These are phyloP conservation scores for Papilio polytes DNA, from an alignment of 1,140 invertebrate genomes.

Conservation along the genomic window DNA sequence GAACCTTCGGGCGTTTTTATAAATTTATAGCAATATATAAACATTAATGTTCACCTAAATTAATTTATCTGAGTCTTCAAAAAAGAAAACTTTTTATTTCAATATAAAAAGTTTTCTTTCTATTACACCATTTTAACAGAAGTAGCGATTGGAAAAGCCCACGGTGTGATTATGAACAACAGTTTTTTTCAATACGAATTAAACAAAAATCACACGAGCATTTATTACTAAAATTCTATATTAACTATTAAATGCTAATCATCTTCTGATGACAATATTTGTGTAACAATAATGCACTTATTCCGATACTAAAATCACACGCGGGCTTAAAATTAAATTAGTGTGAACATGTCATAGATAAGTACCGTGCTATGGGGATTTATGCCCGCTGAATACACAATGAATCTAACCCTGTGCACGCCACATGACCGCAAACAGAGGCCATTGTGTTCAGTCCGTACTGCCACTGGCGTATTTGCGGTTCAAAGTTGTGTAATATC, in stretches of 20 bases:
- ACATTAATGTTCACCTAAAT: constrained; percentile 19
- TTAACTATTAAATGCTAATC: not conserved
- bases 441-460: not conserved
- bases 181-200: no score
- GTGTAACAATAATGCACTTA: not conserved
- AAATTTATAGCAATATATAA: constrained; percentile 33
- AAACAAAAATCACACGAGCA: not conserved
- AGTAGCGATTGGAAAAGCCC: no score
- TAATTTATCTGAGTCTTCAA: constrained; percentile 9
- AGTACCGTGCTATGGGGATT: constrained; percentile 9
- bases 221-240: not conserved
- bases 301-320: constrained; percentile 2
- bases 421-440: constrained; percentile 1
- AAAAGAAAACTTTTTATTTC: not conserved
- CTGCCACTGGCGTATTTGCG: not conserved
- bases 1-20: constrained; percentile 22
- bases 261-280: not conserved
- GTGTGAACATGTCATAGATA: constrained; percentile 25
- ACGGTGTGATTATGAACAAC: no score
- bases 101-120: no score
- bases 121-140: no score
- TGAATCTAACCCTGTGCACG: constrained; percentile 6
- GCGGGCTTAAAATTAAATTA: not conserved
- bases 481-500: not conserved
- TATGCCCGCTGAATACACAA: not conserved